Evolutionary conservation across 2,888 invertebrate genomes (phyloP).

Genomic region (Clusia tigrina): DNA sequence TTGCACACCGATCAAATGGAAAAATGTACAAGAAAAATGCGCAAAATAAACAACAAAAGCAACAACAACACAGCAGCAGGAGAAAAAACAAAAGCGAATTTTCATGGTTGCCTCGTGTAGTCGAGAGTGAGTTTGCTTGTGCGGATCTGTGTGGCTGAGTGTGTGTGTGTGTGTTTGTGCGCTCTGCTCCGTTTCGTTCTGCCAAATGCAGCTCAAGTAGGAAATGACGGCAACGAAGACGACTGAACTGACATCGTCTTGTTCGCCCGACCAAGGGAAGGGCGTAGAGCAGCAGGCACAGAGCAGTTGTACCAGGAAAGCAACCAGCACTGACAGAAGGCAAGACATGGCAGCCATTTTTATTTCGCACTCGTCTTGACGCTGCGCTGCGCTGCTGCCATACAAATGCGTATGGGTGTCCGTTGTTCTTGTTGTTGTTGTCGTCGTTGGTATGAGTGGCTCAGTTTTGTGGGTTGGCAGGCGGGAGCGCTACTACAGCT

Average conservation of each 20-base stretch:
- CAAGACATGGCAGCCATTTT: constrained; percentile 28
- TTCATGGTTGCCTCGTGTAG: constrained; percentile 21
- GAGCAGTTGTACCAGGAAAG: constrained; percentile 11
- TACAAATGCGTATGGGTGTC: neutral
- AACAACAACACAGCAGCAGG: constrained; percentile 8
- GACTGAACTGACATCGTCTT: neutral
- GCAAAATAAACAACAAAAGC: neutral
- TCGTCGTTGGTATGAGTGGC: too few relatives aligned
- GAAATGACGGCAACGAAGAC: neutral
- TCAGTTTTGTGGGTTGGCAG: too few relatives aligned
- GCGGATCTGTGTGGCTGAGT: too few relatives aligned
- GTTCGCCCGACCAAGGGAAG: constrained; percentile 1
- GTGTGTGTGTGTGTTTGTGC: too few relatives aligned
- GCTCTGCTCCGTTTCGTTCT: neutral
- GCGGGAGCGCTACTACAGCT: too few relatives aligned
- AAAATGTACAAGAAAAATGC: neutral
- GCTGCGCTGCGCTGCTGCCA: neutral
- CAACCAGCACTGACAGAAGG: neutral
- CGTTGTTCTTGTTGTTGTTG: too few relatives aligned
- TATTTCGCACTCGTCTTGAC: constrained; percentile 24
- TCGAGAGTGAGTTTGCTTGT: too few relatives aligned
- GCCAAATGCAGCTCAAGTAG: neutral
- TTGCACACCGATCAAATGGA: too few relatives aligned
- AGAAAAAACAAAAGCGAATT: constrained; percentile 21
- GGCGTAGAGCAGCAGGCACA: neutral